Evolutionary conservation across 2,797 vertebrate species (phyloP), one percentile per base, ranked within the genome.

Genomic region (Bovichtus variegatus): DNA sequence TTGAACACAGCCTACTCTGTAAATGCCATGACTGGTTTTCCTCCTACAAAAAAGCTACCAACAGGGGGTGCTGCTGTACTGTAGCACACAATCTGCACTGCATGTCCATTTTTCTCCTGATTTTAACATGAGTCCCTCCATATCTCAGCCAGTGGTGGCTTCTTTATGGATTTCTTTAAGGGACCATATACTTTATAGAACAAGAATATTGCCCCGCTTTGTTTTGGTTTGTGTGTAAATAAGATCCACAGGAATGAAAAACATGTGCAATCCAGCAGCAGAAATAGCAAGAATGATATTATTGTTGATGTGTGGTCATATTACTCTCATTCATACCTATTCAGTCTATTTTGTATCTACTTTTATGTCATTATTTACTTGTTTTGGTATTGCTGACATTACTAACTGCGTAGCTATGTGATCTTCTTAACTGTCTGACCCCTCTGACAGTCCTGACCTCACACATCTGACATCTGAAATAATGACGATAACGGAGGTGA

Each of bases 31-130:
- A 5, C 3, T 53, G 3, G 0, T 38, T 46, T 29, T 21, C 5
- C 2, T 23, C 7, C 13, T 46, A 67, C 18, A 19, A 6, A 6
- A 36, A 2, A 10, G 0, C 0, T 49, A 31, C 83, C 90, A 87
- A 43, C 53, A 86, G 91, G 53, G 38, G 82, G 84, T 7, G 53
- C 73, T 86, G 44, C 75, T 77, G 40, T 4, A 85, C 82, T 74
- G 55, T 27, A 74, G 59, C 21, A 38, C 18, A 9, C 19, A 4
- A 23, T 31, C 4, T 19, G 15, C 11, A 49, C 27, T 21, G 3
- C 0, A 29, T 27, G 4, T 8, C 2, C 0, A 13, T 12, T 1
- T 21, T 9, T 23, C 2, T 18, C 5, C 6, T 1, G 4, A 25
- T 41, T 68, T 36, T 13, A 3, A 5, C 16, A 3, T 8, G 5